Evolutionary conservation across 2,797 vertebrate species (phyloP).

Genomic region (Poeciliopsis gracilis): DNA sequence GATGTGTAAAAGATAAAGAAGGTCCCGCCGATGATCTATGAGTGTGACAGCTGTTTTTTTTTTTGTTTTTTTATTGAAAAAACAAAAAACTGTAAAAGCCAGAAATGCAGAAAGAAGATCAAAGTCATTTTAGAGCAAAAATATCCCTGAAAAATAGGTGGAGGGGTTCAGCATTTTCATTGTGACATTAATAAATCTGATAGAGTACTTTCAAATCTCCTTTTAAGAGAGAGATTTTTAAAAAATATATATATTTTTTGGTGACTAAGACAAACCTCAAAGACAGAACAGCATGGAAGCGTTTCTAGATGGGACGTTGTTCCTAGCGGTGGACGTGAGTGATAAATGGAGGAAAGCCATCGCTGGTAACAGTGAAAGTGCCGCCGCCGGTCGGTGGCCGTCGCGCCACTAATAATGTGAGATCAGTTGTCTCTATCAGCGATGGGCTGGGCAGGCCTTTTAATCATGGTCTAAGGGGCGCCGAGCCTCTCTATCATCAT

Average conservation of each 20-base stretch:
- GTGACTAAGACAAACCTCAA: not conserved
- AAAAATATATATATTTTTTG: not conserved
- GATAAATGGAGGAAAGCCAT: conserved; percentile 63
- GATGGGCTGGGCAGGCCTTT: conserved; percentile 89
- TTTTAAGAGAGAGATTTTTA: not conserved
- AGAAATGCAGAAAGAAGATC: conserved; percentile 14
- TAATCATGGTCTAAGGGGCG: conserved; percentile 97
- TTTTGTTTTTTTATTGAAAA: not conserved
- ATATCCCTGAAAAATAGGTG: not conserved
- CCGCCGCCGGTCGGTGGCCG: conserved; percentile 61
- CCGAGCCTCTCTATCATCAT: conserved; percentile 94
- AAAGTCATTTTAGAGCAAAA: not conserved
- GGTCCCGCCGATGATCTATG: conserved; percentile 82
- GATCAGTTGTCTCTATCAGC: conserved; percentile 97
- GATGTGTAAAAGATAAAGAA: conserved; percentile 97
- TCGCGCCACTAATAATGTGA: conserved; percentile 90
- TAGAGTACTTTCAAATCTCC: not conserved
- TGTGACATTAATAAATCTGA: not conserved
- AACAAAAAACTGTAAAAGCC: not conserved
- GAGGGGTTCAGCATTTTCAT: not conserved
- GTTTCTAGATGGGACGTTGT: conserved; percentile 28
- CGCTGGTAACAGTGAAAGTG: conserved; percentile 85
- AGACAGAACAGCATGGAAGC: conserved; percentile 6
- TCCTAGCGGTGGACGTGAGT: conserved; percentile 39
- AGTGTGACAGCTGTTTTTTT: conserved; percentile 52